Evolutionary conservation across 2,797 vertebrate species (phyloP).

Genomic region (Halcyon smyrnensis): DNA sequence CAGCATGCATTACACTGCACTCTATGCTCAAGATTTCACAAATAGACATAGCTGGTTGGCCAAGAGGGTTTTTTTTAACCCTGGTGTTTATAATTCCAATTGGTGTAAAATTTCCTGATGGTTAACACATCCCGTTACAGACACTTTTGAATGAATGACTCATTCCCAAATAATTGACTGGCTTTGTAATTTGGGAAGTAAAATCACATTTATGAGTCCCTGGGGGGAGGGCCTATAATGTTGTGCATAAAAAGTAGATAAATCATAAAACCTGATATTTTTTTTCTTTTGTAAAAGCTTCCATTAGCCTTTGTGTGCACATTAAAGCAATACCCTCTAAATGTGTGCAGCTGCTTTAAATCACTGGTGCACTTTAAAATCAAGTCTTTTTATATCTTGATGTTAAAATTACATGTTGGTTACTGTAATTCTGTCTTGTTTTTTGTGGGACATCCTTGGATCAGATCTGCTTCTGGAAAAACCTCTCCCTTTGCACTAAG

Average conservation of each 20-base stretch:
- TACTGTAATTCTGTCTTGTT: conserved; percentile 74
- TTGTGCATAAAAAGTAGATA: conserved; percentile 83
- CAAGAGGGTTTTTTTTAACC: conserved; percentile 50
- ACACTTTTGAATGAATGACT: conserved; percentile 82
- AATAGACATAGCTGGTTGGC: conserved; percentile 56
- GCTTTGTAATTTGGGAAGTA: conserved; percentile 83
- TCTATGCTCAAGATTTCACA: conserved; percentile 39
- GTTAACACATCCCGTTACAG: conserved; percentile 81
- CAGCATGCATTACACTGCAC: background rate
- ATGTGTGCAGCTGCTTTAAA: conserved; percentile 73
- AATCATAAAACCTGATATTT: conserved; percentile 79
- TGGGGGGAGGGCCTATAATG: conserved; percentile 74
- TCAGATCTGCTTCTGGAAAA: conserved; percentile 59
- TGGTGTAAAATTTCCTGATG: conserved; percentile 84
- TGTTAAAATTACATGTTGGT: conserved; percentile 79
- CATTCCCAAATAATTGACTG: conserved; percentile 81
- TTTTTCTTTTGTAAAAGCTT: conserved; percentile 78
- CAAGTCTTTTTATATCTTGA: conserved; percentile 72
- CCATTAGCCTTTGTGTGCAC: conserved; percentile 75
- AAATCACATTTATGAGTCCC: conserved; percentile 83
- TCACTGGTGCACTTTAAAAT: conserved; percentile 68
- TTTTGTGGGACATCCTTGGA: conserved; percentile 65
- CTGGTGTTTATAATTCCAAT: conserved; percentile 87
- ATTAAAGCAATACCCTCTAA: conserved; percentile 64
- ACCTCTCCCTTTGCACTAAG: conserved; percentile 35